phyloP scores from a whole-genome alignment of 1,140 invertebrate genomes.

The Pinna nobilis region DNA sequence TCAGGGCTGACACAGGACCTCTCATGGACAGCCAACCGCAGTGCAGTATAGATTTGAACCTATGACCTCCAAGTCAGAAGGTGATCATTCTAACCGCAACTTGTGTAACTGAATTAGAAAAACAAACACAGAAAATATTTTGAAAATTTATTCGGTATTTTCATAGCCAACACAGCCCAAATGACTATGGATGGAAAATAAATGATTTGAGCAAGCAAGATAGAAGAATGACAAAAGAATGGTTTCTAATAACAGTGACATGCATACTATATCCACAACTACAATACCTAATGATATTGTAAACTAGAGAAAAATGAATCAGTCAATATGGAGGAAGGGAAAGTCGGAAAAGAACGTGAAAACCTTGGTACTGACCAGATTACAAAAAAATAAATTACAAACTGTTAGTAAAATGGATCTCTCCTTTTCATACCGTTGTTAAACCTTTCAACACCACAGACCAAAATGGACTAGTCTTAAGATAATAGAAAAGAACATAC shows the following conservation, averaged over 20 bases:
- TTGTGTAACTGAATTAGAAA: background rate
- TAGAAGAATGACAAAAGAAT: background rate
- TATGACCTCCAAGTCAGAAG: too few species aligned
- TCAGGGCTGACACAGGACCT: too few species aligned
- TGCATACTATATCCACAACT: background rate
- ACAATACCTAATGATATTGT: too few species aligned
- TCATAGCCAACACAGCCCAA: constrained; percentile 44
- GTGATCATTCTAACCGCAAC: too few species aligned
- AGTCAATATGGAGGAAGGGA: background rate
- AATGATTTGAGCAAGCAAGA: constrained; percentile 42
- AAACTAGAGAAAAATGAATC: background rate
- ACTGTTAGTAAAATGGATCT: background rate
- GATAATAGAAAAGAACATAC: too few species aligned
- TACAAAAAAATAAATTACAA: background rate
- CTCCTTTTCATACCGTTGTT: background rate
- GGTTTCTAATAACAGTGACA: background rate
- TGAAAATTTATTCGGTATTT: constrained; percentile 35
- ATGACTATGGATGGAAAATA: constrained; percentile 40
- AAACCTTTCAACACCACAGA: background rate
- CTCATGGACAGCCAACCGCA: too few species aligned
- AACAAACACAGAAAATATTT: constrained; percentile 7
- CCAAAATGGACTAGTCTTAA: too few species aligned
- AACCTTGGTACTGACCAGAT: background rate
- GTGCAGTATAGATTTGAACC: too few species aligned
- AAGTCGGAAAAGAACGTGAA: background rate